phyloP scores from a whole-genome alignment of 2,888 invertebrate species.

The Conistra vaccinii region DNA sequence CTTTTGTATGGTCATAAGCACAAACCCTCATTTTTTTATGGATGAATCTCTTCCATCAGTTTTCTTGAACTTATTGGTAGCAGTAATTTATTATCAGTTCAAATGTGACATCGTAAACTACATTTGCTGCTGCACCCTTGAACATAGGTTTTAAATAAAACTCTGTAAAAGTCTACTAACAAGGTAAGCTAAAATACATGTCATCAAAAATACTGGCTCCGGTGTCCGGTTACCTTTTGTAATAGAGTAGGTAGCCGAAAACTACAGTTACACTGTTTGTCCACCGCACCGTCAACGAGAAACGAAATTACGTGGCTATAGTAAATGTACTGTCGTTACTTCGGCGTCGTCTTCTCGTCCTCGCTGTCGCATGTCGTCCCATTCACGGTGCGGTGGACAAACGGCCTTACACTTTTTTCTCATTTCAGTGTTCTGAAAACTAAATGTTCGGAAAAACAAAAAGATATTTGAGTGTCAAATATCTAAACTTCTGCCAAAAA shows the following conservation, averaged over 20 bases:
- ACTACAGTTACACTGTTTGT: neutral
- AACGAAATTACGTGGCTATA: too few relatives aligned
- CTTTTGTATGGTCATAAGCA: too few relatives aligned
- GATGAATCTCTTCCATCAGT: neutral
- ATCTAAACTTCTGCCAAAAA: conserved; percentile 30
- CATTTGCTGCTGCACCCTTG: neutral
- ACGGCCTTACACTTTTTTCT: neutral
- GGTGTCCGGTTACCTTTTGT: neutral
- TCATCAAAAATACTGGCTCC: neutral
- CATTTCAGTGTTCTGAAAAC: conserved; percentile 4
- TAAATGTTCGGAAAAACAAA: neutral
- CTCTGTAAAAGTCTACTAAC: neutral
- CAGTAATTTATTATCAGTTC: neutral
- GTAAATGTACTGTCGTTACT: too few relatives aligned
- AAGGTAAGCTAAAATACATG: neutral
- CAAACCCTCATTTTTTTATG: too few relatives aligned
- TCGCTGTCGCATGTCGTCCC: too few relatives aligned
- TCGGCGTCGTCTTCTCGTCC: too few relatives aligned
- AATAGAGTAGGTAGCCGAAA: neutral
- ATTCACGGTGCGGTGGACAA: too few relatives aligned
- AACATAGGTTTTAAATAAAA: neutral
- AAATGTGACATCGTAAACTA: neutral
- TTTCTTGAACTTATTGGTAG: neutral
- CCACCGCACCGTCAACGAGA: too few relatives aligned
- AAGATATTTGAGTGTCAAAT: conserved; percentile 22